Evolutionary conservation across 1,140 invertebrate species (phyloP).

Genomic region (Apis mellifera): Amel_HAv3.1 CM009936.2:10831501-10832000

Average conservation of each 20-base stretch:
- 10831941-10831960: slow-evolving; percentile 20
- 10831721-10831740: neutral
- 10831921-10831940: neutral
- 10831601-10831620: slow-evolving; percentile 17
- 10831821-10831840: neutral
- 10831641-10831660: slow-evolving; percentile 15
- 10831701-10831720: too few species aligned
- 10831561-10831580: slow-evolving; percentile 60
- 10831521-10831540: slow-evolving; percentile 21
- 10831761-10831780: slow-evolving; percentile 30
- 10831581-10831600: neutral
- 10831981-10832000: neutral
- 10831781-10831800: slow-evolving; percentile 55
- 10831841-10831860: neutral
- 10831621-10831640: slow-evolving; percentile 52
- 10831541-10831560: slow-evolving; percentile 47
- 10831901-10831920: neutral
- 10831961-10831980: too few species aligned
- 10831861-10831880: neutral
- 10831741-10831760: slow-evolving; percentile 35
- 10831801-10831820: slow-evolving; percentile 27
- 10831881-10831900: slow-evolving; percentile 40
- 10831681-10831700: neutral
- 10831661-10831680: neutral
- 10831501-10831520: slow-evolving; percentile 68